phyloP scores from a whole-genome alignment of 2,113 vertebrate genomes.

The Gadus macrocephalus region DNA sequence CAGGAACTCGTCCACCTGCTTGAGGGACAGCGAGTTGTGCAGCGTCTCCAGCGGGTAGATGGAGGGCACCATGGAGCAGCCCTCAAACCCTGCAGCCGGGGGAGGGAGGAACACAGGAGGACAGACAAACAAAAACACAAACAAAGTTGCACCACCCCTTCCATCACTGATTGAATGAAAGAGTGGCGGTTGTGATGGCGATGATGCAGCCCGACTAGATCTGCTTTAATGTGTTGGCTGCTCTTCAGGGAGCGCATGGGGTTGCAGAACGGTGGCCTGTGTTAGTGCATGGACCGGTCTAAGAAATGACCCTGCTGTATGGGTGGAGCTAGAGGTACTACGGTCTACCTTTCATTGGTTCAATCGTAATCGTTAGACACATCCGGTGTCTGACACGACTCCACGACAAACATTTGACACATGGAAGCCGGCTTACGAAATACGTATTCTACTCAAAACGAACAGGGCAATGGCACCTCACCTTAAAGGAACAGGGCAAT shows the following conservation, averaged over 20 bases:
- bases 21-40: conserved; percentile 94
- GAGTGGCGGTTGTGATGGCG: not conserved
- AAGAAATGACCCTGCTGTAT: not conserved
- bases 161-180: conserved; percentile 13
- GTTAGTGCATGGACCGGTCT: not conserved
- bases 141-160: conserved; percentile 32
- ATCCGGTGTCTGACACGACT: too few relatives aligned
- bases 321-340: not conserved
- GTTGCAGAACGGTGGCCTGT: too few relatives aligned
- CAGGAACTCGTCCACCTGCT: conserved; percentile 92
- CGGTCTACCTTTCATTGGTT: too few relatives aligned
- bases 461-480: too few relatives aligned
- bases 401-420: too few relatives aligned
- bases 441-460: too few relatives aligned
- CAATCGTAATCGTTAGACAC: too few relatives aligned
- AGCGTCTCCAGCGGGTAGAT: conserved; percentile 96
- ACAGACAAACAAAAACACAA: conserved; percentile 30
- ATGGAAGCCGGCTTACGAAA: too few relatives aligned
- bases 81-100: conserved; percentile 86
- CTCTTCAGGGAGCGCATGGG: not conserved
- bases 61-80: conserved; percentile 97
- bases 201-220: too few relatives aligned
- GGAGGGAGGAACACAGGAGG: conserved; percentile 23
- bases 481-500: too few relatives aligned
- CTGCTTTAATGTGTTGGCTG: not conserved